Evolutionary conservation across 1,140 invertebrate genomes (phyloP).

Genomic region (Leucophenga varia): DNA sequence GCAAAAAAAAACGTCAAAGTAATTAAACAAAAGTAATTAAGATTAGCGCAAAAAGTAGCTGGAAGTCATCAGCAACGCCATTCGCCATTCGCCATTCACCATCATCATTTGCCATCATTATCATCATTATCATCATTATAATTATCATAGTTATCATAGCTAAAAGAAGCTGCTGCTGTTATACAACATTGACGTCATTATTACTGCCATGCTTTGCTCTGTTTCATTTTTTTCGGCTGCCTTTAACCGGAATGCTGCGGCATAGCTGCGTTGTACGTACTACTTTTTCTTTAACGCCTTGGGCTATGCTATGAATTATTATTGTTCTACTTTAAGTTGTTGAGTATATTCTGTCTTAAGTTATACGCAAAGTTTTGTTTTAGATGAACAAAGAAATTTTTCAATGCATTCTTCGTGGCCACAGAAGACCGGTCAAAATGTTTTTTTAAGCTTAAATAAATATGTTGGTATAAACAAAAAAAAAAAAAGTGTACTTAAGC

Average conservation of each 20-base stretch:
- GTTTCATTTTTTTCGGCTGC: too few species aligned
- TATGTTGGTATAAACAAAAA: too few species aligned
- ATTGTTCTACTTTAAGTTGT: constrained; percentile 23
- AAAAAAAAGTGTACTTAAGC: too few species aligned
- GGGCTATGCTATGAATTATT: constrained; percentile 30
- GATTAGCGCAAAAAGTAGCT: constrained; percentile 49
- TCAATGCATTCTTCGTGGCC: too few species aligned
- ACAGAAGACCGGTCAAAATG: too few species aligned
- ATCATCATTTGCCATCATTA: constrained; percentile 45
- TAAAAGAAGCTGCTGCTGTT: constrained; percentile 16
- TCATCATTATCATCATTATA: constrained; percentile 43
- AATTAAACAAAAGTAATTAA: constrained; percentile 56
- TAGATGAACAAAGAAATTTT: too few species aligned
- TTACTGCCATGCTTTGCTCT: constrained; percentile 25
- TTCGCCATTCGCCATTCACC: constrained; percentile 32
- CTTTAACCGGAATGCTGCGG: too few species aligned
- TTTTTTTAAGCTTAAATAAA: too few species aligned
- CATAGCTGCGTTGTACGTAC: background rate
- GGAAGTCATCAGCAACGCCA: constrained; percentile 33
- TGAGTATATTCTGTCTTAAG: too few species aligned
- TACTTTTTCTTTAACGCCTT: background rate
- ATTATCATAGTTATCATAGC: constrained; percentile 31
- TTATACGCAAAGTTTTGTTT: too few species aligned
- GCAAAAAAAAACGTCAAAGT: constrained; percentile 44
- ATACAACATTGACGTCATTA: constrained; percentile 52